Conservation (phyloP, 2,888 invertebrate genomes). For the Caenorhabditis becei region DNA sequence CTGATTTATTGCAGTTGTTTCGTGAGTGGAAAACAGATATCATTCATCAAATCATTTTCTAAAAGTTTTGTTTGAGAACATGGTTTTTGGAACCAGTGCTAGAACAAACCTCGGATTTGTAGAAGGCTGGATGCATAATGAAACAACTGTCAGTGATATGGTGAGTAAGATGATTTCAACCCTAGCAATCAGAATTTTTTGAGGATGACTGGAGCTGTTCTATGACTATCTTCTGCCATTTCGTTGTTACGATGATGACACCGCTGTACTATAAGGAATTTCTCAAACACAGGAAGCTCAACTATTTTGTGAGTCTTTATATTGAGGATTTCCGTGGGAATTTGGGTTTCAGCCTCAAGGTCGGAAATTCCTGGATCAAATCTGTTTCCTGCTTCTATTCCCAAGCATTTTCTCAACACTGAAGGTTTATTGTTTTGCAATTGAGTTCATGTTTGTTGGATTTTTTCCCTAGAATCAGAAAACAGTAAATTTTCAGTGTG, state of each 20-base stretch:
- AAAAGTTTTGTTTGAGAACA: background rate
- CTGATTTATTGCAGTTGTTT: too few relatives aligned
- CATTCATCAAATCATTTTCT: background rate
- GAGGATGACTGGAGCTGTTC: conserved; percentile 28
- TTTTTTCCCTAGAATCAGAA: too few relatives aligned
- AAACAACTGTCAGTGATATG: background rate
- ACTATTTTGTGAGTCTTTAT: background rate
- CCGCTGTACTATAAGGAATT: conserved; percentile 14
- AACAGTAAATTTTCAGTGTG: too few relatives aligned
- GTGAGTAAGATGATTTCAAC: background rate
- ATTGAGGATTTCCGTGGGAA: background rate
- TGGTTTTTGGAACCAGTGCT: too few relatives aligned
- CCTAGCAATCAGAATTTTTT: background rate
- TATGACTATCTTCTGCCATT: conserved; percentile 11
- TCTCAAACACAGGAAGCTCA: background rate
- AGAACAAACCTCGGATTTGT: conserved; percentile 25
- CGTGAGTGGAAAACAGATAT: background rate
- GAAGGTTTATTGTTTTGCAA: background rate
- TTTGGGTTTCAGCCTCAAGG: conserved; percentile 2
- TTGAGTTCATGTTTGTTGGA: conserved; percentile 1
- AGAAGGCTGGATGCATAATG: background rate
- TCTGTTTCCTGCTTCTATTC: background rate
- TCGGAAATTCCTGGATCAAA: conserved; percentile 3
- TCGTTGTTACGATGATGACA: background rate
- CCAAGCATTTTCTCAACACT: conserved; percentile 20